Base-by-base conservation (phyloP, 1,140 invertebrate genomes). In the Adelges cooleyi region DNA sequence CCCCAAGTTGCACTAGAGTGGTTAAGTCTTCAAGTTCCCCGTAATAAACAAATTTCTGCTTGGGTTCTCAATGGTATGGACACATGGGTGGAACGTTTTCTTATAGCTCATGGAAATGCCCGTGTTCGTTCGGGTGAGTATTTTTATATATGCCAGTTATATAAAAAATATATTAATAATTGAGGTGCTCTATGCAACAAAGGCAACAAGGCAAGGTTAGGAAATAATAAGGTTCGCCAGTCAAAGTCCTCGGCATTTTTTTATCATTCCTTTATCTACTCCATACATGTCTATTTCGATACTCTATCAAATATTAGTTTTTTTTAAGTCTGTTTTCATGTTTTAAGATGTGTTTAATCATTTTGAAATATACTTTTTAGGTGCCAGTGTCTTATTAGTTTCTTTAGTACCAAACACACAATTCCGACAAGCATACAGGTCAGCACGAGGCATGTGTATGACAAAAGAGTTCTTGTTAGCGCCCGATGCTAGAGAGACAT, bases 1-100 rank as follows among this genome's bases (percentile, higher is more conserved):
- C 90, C 92, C 3, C 89, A 92, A 74, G 87, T 87, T 17, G 89
- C 90, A 46, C 78, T 96, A 3, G 92, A 95, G 72, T 96, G 92
- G 92, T 77, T 96, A 23, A 87, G 90, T 3, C 74, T 88, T 44
- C 85, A 87, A 77, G 82, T 90, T 3, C 89, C 90, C 1, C 80
- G 90, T 40, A 95, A 93, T 75, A 90, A 92, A 75, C 79, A 91
- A 23, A 89, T 89, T 0, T 90, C 93, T 75, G 80, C 84, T 44
- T 94, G 90, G 86, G 90, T 92, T 0, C 78, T 96, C 10, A 84
- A 86, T 71, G 87, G 86, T 13, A 81, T 93, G 69, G 90, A 94
- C 56, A 85, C 80, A 3, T 95, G 92, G 92, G 79, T 95, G 38
- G 90, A 95, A 76, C 83, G 87, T 67, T 94, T 91, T 74, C 78